Conservation (phyloP, 2,888 invertebrate genomes). For the Alentia gelatinosa region DNA sequence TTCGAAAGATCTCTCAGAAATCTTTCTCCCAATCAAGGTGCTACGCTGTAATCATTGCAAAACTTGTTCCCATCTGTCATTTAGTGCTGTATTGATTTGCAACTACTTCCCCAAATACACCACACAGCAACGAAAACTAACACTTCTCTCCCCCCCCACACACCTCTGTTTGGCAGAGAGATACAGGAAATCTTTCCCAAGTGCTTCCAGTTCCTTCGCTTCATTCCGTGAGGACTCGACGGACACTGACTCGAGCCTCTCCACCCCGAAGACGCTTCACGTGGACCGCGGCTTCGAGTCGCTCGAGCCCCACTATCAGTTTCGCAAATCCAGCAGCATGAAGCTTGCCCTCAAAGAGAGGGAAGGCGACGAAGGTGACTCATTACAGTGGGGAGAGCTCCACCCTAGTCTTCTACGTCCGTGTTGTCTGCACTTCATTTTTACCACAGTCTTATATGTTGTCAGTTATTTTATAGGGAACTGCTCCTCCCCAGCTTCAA, state of each 20-base stretch:
- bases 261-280: constrained; percentile 53
- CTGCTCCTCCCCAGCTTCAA: no score
- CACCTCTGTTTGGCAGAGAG: not conserved
- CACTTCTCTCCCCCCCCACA: not conserved
- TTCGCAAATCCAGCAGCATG: constrained; percentile 79
- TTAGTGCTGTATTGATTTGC: no score
- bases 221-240: constrained; percentile 61
- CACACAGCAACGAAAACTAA: no score
- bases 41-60: no score
- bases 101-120: no score
- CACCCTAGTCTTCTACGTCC: not conserved
- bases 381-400: not conserved
- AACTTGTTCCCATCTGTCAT: no score
- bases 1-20: no score
- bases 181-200: constrained; percentile 62
- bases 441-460: not conserved
- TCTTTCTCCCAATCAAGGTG: no score
- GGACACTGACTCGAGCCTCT: constrained; percentile 60
- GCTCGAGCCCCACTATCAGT: constrained; percentile 69
- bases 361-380: constrained; percentile 73
- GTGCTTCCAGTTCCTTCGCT: constrained; percentile 57
- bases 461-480: no score
- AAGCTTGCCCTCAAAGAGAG: constrained; percentile 75
- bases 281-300: constrained; percentile 8
- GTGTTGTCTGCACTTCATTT: not conserved